Conservation (phyloP, 2,888 invertebrate genomes). For the Trichogramma dendrolimi region DNA sequence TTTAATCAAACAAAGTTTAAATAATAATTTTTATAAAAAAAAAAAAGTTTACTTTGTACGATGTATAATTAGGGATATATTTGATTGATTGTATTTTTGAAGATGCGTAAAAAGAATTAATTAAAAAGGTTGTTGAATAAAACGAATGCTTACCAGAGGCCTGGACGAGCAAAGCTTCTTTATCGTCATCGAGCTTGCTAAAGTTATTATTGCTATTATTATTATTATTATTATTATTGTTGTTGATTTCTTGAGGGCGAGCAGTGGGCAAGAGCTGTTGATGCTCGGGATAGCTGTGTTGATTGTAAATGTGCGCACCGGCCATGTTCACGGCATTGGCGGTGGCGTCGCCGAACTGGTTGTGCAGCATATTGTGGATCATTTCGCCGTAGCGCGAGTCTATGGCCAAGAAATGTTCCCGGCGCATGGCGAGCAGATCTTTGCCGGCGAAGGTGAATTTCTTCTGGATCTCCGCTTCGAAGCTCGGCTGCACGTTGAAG, state of each 20-base stretch:
- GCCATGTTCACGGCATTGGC: constrained; percentile 5
- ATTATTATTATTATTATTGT: neutral
- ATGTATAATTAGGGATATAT: no score
- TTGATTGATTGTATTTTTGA: no score
- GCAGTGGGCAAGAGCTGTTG: neutral
- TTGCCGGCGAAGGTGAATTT: constrained; percentile 44
- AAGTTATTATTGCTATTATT: neutral
- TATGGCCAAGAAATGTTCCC: constrained; percentile 41
- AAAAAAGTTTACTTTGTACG: no score
- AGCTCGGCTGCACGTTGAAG: constrained; percentile 41
- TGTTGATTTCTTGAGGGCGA: neutral
- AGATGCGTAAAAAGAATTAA: no score
- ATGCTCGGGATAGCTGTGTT: neutral
- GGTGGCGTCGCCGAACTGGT: constrained; percentile 31
- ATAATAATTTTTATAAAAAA: no score
- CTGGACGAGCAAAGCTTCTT: no score
- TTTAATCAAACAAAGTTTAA: no score
- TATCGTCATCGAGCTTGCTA: no score
- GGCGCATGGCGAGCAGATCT: constrained; percentile 39
- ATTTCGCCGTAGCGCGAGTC: constrained; percentile 44
- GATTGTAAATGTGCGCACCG: no score
- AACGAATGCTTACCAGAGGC: no score
- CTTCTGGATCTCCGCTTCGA: constrained; percentile 36
- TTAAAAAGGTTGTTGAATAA: no score
- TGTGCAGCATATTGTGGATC: constrained; percentile 44